Evolutionary conservation across 1,140 invertebrate species (phyloP).

Genomic region (Planococcus citri): DNA sequence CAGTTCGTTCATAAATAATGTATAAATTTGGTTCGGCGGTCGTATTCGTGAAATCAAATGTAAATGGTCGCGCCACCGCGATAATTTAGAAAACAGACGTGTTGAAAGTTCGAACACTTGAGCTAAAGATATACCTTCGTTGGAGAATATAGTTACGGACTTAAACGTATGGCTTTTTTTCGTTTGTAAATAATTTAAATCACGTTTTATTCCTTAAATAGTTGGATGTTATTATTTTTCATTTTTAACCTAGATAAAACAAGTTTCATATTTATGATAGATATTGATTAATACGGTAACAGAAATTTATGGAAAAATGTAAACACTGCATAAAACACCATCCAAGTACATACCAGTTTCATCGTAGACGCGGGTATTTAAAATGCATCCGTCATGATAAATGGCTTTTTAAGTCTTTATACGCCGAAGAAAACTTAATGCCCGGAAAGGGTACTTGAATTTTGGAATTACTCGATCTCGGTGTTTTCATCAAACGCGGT

Average conservation of each 20-base stretch:
- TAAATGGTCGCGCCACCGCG: too few species aligned
- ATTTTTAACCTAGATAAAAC: slow-evolving; percentile 6
- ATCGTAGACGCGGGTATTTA: not conserved
- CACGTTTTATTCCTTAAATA: slow-evolving; percentile 6
- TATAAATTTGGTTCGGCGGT: too few species aligned
- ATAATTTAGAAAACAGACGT: not conserved
- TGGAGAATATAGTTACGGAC: too few species aligned
- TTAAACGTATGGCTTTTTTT: not conserved
- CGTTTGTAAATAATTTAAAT: not conserved
- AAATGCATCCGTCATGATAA: not conserved
- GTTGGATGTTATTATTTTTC: not conserved
- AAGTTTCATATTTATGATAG: not conserved
- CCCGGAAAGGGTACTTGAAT: not conserved
- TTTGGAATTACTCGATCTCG: not conserved
- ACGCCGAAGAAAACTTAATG: not conserved
- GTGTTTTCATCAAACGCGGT: not conserved
- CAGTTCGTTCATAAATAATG: too few species aligned
- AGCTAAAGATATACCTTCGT: not conserved
- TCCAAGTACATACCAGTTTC: not conserved
- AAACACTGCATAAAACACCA: not conserved
- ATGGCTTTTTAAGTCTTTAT: not conserved
- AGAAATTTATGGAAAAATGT: slow-evolving; percentile 4
- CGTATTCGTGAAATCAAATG: not conserved
- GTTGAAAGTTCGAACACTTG: not conserved
- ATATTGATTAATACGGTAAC: slow-evolving; percentile 6